These are phyloP conservation scores for Chloroclysta siterata DNA, from an alignment of 2,888 invertebrate genomes.

Conservation along the genomic window DNA sequence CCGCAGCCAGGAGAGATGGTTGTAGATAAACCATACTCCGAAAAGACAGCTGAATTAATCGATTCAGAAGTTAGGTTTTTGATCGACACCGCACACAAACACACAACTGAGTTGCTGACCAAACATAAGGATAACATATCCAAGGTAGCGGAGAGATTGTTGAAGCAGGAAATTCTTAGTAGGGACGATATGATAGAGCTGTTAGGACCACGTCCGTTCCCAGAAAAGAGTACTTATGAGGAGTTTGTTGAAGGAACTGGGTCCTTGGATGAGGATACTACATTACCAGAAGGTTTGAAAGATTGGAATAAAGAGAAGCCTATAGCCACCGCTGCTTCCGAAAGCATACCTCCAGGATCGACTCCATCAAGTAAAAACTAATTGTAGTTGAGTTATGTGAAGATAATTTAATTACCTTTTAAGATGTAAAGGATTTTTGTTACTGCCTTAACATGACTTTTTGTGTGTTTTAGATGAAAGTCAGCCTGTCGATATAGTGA, in stretches of 20 bases:
- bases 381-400: constrained; percentile 68
- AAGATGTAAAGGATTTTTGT: constrained; percentile 72
- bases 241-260: constrained; percentile 99
- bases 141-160: constrained; percentile 93
- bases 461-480: constrained; percentile 49
- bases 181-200: constrained; percentile 99
- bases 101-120: constrained; percentile 91
- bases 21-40: constrained; percentile 98
- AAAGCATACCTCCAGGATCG: constrained; percentile 59
- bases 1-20: constrained; percentile 96
- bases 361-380: constrained; percentile 64
- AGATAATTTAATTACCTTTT: constrained; percentile 71
- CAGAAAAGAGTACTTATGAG: constrained; percentile 99
- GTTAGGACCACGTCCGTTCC: constrained; percentile 97
- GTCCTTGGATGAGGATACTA: constrained; percentile 98
- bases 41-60: constrained; percentile 97
- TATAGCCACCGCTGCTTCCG: constrained; percentile 47
- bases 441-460: constrained; percentile 48
- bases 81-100: constrained; percentile 88
- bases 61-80: constrained; percentile 92
- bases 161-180: constrained; percentile 97
- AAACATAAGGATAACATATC: constrained; percentile 94
- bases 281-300: constrained; percentile 96
- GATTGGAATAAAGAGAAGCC: constrained; percentile 94
- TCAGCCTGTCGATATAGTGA: constrained; percentile 40